phyloP scores from a whole-genome alignment of 2,888 invertebrate genomes.

The Agrilus biguttatus region DNA sequence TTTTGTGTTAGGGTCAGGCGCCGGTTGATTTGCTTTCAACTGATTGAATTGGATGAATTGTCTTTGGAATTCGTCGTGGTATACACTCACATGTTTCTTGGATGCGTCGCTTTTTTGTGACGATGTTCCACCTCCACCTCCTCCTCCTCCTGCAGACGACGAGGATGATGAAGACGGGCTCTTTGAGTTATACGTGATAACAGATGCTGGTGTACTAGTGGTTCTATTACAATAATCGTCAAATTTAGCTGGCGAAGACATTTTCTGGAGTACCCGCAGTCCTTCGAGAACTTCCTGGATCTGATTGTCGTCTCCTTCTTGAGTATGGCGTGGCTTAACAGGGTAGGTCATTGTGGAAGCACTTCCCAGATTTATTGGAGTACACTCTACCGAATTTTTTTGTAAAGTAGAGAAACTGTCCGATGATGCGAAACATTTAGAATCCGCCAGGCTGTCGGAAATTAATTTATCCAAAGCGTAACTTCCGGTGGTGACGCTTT shows the following conservation, averaged over 20 bases:
- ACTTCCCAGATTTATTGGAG: no score
- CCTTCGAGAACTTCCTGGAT: conserved; percentile 35
- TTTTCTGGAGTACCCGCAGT: conserved; percentile 32
- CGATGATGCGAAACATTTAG: no score
- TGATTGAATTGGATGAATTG: conserved; percentile 21
- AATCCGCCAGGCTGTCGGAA: conserved; percentile 6
- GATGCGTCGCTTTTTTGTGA: conserved; percentile 2
- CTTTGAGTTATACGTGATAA: conserved; percentile 25
- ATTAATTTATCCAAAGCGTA: conserved; percentile 12
- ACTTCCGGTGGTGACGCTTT: conserved; percentile 5
- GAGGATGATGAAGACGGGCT: conserved; percentile 19
- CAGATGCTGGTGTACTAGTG: conserved; percentile 25
- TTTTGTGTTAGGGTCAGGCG: conserved; percentile 16
- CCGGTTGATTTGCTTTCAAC: conserved; percentile 14
- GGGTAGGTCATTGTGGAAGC: background rate
- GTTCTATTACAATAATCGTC: conserved; percentile 16
- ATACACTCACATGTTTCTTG: conserved; percentile 11
- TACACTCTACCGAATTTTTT: background rate
- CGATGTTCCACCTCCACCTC: background rate
- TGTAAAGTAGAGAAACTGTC: conserved; percentile 1
- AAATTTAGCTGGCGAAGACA: conserved; percentile 24
- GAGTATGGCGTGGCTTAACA: conserved; percentile 1
- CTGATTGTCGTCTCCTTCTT: conserved; percentile 28
- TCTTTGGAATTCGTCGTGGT: conserved; percentile 30
- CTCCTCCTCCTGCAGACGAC: background rate